Evolutionary conservation across 1,140 invertebrate genomes (phyloP), one percentile per base, ranked within the genome.

Genomic region (Saxidomus purpurata): DNA sequence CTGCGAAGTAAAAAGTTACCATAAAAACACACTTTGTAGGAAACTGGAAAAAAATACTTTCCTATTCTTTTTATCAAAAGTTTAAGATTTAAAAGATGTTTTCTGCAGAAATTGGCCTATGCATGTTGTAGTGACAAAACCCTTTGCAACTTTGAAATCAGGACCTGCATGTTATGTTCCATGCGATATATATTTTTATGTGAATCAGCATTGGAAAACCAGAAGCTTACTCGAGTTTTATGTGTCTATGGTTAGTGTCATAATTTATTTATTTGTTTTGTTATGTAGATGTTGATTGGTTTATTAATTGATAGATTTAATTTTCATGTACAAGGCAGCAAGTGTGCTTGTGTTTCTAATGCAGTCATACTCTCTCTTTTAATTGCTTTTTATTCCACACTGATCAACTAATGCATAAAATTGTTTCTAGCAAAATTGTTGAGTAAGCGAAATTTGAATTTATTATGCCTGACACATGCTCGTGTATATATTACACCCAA

Each of bases 281-380:
- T 76, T 47, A 47, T 43, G 38, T 74, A 36, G 69, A 4, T 47
- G 22, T 77, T 77, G 31, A 77, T 77, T 77, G 43, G 52, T 47
- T 47, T 31, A 40, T 38, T 67, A 11, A 40, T 74, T 74, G 9
- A 40, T 74, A 40, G 63, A 34, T 74, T 38, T 74, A 36, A 76
- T 76, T 79, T 31, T 79, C 76, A 79, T 79, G 40, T 79, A 52
- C 13, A 52, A 79, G 76, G 76, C 76, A 79, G 76, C 76, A 79
- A 79, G 28, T 79, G 28, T 79, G 49, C 9, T 28, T 79, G 47
- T 79, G 76, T n/a, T n/a, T n/a, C n/a, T n/a, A 15, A n/a, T 63
- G 22, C n/a, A 63, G 36, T 71, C 34, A 38, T 71, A 19, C 34
- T 13, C 31, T 31, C 38, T 71, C 15, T 43, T 43, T 43, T 43